A percentile compares a stretch with the other conserved stretches of the same genome.
Evolutionary conservation across 2,797 vertebrate genomes (phyloP).

Genomic region (Cichlasoma orientale): DNA sequence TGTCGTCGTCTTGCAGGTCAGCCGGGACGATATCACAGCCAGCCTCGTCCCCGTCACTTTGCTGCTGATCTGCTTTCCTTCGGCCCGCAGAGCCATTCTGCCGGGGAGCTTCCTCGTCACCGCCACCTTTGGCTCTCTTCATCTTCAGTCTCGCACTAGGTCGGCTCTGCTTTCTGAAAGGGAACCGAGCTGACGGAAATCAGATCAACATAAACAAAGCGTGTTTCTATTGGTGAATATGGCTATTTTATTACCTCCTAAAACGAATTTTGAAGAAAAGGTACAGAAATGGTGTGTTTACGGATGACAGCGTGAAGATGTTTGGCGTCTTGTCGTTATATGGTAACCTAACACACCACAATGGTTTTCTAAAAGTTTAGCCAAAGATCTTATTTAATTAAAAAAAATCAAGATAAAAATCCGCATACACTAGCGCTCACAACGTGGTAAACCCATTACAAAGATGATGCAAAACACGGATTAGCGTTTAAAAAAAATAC

Average conservation of each 20-base stretch:
- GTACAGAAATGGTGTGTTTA: neutral
- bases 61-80: constrained; percentile 17
- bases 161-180: neutral
- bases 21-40: constrained; percentile 7
- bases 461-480: neutral
- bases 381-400: neutral
- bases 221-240: neutral
- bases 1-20: constrained; percentile 60
- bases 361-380: neutral
- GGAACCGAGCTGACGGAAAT: neutral
- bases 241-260: neutral
- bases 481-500: neutral
- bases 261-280: neutral
- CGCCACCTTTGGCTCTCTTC: constrained; percentile 31
- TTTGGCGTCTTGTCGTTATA: neutral
- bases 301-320: neutral
- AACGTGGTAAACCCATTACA: neutral
- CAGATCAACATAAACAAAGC: neutral
- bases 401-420: neutral
- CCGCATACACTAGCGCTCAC: neutral
- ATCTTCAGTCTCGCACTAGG: constrained; percentile 22
- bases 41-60: constrained; percentile 50
- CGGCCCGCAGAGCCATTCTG: constrained; percentile 55
- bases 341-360: neutral
- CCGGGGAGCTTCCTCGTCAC: constrained; percentile 26